These are phyloP conservation scores for Gila robusta DNA, from an alignment of 2,797 vertebrate species.

Conservation along the genomic window DNA sequence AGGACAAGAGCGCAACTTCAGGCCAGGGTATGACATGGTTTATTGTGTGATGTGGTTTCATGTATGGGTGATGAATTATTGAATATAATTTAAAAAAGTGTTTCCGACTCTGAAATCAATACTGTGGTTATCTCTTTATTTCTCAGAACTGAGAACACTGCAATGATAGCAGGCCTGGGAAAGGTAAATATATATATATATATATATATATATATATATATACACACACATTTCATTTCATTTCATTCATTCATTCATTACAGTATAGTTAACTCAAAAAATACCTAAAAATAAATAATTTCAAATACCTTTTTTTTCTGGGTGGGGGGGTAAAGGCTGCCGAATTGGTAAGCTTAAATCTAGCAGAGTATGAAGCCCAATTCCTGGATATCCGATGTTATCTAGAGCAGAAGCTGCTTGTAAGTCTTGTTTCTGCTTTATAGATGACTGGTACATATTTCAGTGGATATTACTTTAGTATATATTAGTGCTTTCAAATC, in stretches of 20 bases:
- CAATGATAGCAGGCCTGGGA: slow-evolving; percentile 95
- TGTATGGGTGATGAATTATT: slow-evolving; percentile 36
- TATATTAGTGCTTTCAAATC: too few species aligned
- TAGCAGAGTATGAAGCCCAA: slow-evolving; percentile 82
- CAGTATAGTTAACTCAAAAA: background rate
- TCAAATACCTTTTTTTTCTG: background rate
- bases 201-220: background rate
- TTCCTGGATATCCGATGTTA: slow-evolving; percentile 85
- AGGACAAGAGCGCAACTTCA: slow-evolving; percentile 92
- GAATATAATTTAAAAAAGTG: slow-evolving; percentile 14
- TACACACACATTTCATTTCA: background rate
- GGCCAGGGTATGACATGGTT: slow-evolving; percentile 85
- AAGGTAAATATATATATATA: slow-evolving; percentile 80
- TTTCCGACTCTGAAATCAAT: slow-evolving; percentile 38
- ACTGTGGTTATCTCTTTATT: slow-evolving; percentile 56
- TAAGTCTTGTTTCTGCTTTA: slow-evolving; percentile 64
- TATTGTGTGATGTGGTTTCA: slow-evolving; percentile 23
- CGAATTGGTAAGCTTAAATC: slow-evolving; percentile 86
- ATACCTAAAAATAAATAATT: too few species aligned
- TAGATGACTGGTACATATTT: background rate
- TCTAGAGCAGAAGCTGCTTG: slow-evolving; percentile 87
- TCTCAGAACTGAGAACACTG: slow-evolving; percentile 94
- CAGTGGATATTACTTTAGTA: background rate
- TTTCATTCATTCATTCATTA: background rate
- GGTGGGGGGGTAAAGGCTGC: slow-evolving; percentile 82